Base-by-base conservation (phyloP, 2,888 invertebrate species). In the Norana najaformis region DNA sequence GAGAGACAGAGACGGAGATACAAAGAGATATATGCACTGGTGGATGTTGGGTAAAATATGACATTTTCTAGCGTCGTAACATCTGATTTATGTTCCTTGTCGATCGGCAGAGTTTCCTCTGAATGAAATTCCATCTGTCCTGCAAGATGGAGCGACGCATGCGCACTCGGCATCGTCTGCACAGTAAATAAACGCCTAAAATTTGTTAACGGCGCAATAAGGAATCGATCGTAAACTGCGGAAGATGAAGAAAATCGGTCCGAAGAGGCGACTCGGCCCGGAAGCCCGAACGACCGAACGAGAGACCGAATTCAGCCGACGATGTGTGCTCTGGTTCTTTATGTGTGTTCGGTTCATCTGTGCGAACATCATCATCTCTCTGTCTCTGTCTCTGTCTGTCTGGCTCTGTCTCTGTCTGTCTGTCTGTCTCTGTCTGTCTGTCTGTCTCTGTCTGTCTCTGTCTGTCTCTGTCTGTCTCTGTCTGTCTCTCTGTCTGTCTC, bases 401-500 rank as follows among this genome's bases (percentile, higher is more conserved):
- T 53, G 53, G 16, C 53, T 53, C 53, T 53, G 18, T 53, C 18
- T 53, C 53, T 53, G 53, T 53, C 53, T 53, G 53, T 53, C 53
- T 53, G 53, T 53, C 53, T 53, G 18, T 53, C 18, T 53, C 53
- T 53, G 53, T 53, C 53, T 53, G 53, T 53, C 53, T 53, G 53
- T 53, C 53, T 88, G n/a, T 38, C 34, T 88, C 88, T 38, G 18
- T 88, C 88, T 38, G 18, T 38, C 39, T 38, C 34, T 88, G 35
- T 38, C 34, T 88, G 16, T 38, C n/a, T 88, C 88, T 38, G 14
- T 88, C 88, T 38, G 14, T 88, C 88, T 38, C 36, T 88, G 35
- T 38, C 36, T 88, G 35, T 38, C 36, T 88, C 88, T 38, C n/a
- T 88, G 35, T 38, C 36, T 88, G 35, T 38, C 36, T 88, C 88